Evolutionary conservation across 2,888 invertebrate species (phyloP).

Genomic region (Ornithoptera alexandrae): DNA sequence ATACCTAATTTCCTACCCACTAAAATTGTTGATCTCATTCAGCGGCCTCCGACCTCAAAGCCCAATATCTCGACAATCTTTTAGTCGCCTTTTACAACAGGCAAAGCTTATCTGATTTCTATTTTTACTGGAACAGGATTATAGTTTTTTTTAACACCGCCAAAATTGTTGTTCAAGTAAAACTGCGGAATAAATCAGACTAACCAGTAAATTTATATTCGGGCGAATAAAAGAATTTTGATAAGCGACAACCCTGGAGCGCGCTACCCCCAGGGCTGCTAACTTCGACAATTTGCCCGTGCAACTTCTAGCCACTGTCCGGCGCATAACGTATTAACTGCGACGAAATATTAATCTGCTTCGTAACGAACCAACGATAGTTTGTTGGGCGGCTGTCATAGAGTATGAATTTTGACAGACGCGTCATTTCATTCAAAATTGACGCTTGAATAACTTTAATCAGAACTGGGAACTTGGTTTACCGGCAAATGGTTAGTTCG

Average conservation of each 20-base stretch:
- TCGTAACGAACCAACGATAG: constrained; percentile 69
- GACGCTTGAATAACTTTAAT: constrained; percentile 28
- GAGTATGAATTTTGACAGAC: constrained; percentile 44
- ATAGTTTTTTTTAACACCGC: background rate
- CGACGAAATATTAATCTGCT: constrained; percentile 75
- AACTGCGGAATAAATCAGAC: background rate
- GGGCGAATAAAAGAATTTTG: constrained; percentile 33
- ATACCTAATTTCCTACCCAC: too few species aligned
- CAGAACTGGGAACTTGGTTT: constrained; percentile 36
- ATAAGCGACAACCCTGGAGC: constrained; percentile 43
- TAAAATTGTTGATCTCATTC: too few species aligned
- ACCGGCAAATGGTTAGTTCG: constrained; percentile 33
- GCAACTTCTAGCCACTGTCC: constrained; percentile 69
- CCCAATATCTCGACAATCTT: too few species aligned
- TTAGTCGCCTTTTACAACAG: too few species aligned
- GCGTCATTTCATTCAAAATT: constrained; percentile 32
- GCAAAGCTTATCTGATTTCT: too few species aligned
- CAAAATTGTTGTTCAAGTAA: background rate
- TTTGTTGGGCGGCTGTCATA: constrained; percentile 52
- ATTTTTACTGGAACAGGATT: too few species aligned
- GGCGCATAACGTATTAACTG: constrained; percentile 74
- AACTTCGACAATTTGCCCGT: constrained; percentile 72
- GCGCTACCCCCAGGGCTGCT: constrained; percentile 59
- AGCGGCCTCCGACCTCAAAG: too few species aligned
- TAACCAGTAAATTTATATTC: constrained; percentile 1